A percentile compares a stretch with the other conserved stretches of the same genome.
phyloP scores from a whole-genome alignment of 1,140 invertebrate genomes.

The Drosophila orena region DNA sequence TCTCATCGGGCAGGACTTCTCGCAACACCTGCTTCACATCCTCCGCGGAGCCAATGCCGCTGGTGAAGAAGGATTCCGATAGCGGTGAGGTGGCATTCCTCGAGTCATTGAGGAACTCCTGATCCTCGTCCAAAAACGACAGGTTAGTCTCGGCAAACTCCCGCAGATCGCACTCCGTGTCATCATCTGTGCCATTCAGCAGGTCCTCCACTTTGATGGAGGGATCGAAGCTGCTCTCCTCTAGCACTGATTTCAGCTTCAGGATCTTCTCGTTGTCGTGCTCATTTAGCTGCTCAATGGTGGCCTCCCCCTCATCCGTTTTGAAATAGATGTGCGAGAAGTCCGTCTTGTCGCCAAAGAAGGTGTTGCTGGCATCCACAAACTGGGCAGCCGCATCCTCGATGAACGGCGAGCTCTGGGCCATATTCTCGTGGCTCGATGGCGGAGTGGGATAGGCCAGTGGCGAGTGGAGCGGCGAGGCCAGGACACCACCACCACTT shows the following conservation, averaged over 20 bases:
- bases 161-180: slow-evolving; percentile 74
- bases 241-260: slow-evolving; percentile 85
- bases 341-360: slow-evolving; percentile 78
- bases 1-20: slow-evolving; percentile 92
- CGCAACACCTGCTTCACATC: slow-evolving; percentile 93
- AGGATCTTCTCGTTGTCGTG: slow-evolving; percentile 86
- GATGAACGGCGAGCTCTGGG: slow-evolving; percentile 83
- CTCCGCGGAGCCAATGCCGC: slow-evolving; percentile 93
- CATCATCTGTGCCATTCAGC: slow-evolving; percentile 67
- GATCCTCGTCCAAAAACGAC: slow-evolving; percentile 82
- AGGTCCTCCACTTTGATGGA: slow-evolving; percentile 80
- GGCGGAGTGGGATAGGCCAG: slow-evolving; percentile 93
- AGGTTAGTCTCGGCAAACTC: slow-evolving; percentile 83
- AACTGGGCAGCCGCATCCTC: slow-evolving; percentile 81
- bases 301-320: slow-evolving; percentile 54
- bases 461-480: slow-evolving; percentile 89
- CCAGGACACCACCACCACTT: slow-evolving; percentile 85
- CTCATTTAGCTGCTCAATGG: slow-evolving; percentile 64
- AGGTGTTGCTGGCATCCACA: slow-evolving; percentile 72
- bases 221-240: slow-evolving; percentile 76
- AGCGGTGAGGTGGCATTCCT: slow-evolving; percentile 89
- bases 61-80: slow-evolving; percentile 93
- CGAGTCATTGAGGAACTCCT: slow-evolving; percentile 86
- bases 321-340: slow-evolving; percentile 78
- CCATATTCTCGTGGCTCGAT: slow-evolving; percentile 91